Conservation (phyloP, 2,113 vertebrate species). For the Nothobranchius kuhntae region DNA sequence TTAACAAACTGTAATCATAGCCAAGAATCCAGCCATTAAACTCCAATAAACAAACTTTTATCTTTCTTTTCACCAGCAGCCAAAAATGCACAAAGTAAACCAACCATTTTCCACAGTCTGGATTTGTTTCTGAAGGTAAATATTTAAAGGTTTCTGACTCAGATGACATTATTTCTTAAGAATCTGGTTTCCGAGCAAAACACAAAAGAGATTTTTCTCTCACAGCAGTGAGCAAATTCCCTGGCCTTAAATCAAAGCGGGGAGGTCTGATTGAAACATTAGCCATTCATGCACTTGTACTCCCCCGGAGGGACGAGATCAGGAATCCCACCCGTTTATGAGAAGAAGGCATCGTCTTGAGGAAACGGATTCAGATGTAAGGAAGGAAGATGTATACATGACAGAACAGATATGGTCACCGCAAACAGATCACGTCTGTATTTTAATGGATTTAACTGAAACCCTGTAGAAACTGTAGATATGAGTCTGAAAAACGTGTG, state of each 20-base stretch:
- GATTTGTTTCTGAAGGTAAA: slow-evolving; percentile 12
- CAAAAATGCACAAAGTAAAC: slow-evolving; percentile 27
- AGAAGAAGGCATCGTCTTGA: slow-evolving; percentile 47
- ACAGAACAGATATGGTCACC: too few species aligned
- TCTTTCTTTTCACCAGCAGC: slow-evolving; percentile 15
- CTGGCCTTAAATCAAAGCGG: slow-evolving; percentile 68
- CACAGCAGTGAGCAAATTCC: slow-evolving; percentile 38
- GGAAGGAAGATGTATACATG: not conserved
- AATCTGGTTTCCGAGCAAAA: slow-evolving; percentile 14
- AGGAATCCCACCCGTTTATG: slow-evolving; percentile 70
- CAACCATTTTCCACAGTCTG: slow-evolving; percentile 31
- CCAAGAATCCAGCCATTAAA: slow-evolving; percentile 11
- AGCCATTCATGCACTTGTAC: slow-evolving; percentile 60
- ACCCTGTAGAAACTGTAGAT: too few species aligned
- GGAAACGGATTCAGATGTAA: slow-evolving; percentile 56
- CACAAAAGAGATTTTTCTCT: slow-evolving; percentile 6
- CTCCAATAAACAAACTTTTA: slow-evolving; percentile 11
- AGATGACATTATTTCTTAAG: slow-evolving; percentile 25
- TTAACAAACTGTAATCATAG: slow-evolving; percentile 30
- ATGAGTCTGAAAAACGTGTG: too few species aligned
- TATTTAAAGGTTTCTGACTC: slow-evolving; percentile 39
- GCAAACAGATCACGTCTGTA: too few species aligned
- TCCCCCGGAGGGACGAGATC: slow-evolving; percentile 55
- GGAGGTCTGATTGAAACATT: slow-evolving; percentile 50
- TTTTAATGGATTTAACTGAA: too few species aligned